Conservation (phyloP, 1,140 invertebrate genomes). For the Stenopsyche tienmushanensis region DNA sequence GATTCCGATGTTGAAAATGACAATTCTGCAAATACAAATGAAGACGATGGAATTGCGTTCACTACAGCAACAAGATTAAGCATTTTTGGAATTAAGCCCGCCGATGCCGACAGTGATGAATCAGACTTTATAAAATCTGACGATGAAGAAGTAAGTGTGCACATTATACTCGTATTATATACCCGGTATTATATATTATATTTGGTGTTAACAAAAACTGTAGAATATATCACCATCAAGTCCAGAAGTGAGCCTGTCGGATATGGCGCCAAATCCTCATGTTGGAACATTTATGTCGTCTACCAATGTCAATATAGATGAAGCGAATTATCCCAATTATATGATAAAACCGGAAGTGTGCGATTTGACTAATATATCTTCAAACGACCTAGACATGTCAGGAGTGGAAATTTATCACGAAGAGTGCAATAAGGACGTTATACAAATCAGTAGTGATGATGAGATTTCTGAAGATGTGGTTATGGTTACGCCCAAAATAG, state of each 20-base stretch:
- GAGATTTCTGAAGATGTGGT: slow-evolving; percentile 46
- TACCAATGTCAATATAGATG: background rate
- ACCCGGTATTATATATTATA: background rate
- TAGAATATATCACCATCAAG: background rate
- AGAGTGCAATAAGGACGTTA: slow-evolving; percentile 46
- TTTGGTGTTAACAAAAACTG: background rate
- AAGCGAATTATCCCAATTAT: no score
- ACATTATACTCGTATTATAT: background rate
- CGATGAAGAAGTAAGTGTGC: slow-evolving; percentile 50
- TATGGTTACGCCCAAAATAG: slow-evolving; percentile 3
- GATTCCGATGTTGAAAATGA: slow-evolving; percentile 5
- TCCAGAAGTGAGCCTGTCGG: slow-evolving; percentile 26
- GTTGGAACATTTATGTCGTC: background rate
- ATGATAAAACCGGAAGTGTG: no score
- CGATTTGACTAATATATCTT: background rate
- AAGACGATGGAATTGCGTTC: slow-evolving; percentile 48
- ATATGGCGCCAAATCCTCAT: slow-evolving; percentile 32
- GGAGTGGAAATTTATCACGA: slow-evolving; percentile 43
- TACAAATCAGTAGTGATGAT: slow-evolving; percentile 51
- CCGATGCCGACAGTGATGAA: slow-evolving; percentile 50
- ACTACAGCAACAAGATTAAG: slow-evolving; percentile 53
- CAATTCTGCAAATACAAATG: background rate
- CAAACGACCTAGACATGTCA: slow-evolving; percentile 40
- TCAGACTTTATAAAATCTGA: slow-evolving; percentile 54
- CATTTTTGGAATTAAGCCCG: slow-evolving; percentile 51